Conservation (phyloP, 2,113 vertebrate species). For the Noturus placidus region DNA sequence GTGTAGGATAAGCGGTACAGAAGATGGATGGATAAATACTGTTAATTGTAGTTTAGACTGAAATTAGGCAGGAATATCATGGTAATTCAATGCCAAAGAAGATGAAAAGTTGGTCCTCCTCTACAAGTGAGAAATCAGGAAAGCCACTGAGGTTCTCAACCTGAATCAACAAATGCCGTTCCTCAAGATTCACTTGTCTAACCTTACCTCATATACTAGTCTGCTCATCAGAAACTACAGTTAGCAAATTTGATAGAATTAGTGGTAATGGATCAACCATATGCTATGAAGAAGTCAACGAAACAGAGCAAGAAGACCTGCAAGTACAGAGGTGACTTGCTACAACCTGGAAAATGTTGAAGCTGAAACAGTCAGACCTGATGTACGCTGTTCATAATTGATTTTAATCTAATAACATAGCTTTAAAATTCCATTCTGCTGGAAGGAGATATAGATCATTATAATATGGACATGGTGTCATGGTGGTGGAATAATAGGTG, state of each 20-base stretch:
- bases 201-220: neutral
- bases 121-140: neutral
- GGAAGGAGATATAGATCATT: neutral
- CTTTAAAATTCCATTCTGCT: neutral
- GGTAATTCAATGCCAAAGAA: neutral
- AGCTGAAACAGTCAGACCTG: neutral
- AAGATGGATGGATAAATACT: neutral
- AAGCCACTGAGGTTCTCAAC: neutral
- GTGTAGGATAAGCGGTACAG: too few species aligned
- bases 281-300: neutral
- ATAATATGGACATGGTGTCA: neutral
- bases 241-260: neutral
- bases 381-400: neutral
- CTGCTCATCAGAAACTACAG: neutral
- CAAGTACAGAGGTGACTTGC: neutral
- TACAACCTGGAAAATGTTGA: neutral
- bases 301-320: neutral
- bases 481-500: neutral
- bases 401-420: neutral
- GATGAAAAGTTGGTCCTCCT: neutral
- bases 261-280: neutral
- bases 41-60: neutral
- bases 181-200: neutral
- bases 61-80: neutral
- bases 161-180: neutral